These are phyloP conservation scores for Ennomos fuscantarius DNA, from an alignment of 2,888 invertebrate species.

Conservation along the genomic window DNA sequence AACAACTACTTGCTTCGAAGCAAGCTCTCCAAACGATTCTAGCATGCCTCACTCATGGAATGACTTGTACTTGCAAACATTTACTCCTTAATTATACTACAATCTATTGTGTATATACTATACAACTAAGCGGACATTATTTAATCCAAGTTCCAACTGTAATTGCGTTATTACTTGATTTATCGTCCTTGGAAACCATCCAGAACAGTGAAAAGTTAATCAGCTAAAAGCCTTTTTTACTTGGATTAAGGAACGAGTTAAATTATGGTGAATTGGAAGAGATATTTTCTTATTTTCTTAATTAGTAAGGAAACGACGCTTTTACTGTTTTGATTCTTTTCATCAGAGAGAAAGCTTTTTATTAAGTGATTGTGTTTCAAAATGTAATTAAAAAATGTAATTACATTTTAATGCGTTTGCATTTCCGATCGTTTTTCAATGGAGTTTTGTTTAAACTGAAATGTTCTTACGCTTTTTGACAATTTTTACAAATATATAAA, in stretches of 20 bases:
- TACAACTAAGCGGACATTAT: slow-evolving; percentile 36
- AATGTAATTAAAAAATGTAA: neutral
- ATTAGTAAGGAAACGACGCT: slow-evolving; percentile 47
- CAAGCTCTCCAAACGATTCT: too few relatives aligned
- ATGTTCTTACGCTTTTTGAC: too few relatives aligned
- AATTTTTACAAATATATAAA: too few relatives aligned
- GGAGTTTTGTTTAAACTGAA: too few relatives aligned
- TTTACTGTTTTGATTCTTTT: slow-evolving; percentile 23
- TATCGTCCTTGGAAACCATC: slow-evolving; percentile 69
- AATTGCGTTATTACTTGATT: slow-evolving; percentile 79
- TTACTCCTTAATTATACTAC: too few relatives aligned
- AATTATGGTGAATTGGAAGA: slow-evolving; percentile 71
- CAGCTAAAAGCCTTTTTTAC: slow-evolving; percentile 78
- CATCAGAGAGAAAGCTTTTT: slow-evolving; percentile 5
- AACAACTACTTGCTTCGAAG: too few relatives aligned
- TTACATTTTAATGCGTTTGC: too few relatives aligned
- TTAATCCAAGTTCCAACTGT: slow-evolving; percentile 71
- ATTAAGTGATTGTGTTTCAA: slow-evolving; percentile 16
- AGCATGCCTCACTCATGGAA: too few relatives aligned
- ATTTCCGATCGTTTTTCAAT: too few relatives aligned
- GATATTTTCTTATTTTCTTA: slow-evolving; percentile 60
- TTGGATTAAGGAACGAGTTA: slow-evolving; percentile 65
- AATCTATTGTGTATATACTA: neutral
- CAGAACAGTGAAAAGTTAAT: slow-evolving; percentile 79
- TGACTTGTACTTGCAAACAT: too few relatives aligned